Evolutionary conservation across 2,797 vertebrate species (phyloP).

Genomic region (Acanthurus lineatus): DNA sequence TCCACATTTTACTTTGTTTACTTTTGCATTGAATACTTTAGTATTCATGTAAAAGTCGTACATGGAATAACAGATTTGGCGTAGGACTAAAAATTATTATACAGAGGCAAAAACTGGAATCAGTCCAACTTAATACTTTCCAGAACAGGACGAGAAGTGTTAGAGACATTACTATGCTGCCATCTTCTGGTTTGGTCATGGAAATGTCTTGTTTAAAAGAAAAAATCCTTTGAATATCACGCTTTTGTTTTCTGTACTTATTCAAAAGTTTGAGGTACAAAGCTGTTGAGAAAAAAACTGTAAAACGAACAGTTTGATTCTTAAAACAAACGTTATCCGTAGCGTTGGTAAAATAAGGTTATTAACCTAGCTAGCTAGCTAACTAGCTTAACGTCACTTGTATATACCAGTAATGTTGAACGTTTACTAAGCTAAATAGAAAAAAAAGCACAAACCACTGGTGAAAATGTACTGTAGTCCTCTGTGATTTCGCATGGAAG

Average conservation of each 20-base stretch:
- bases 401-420: too few species aligned
- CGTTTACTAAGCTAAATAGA: too few species aligned
- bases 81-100: rapidly evolving
- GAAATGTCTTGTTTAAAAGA: neutral
- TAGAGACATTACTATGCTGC: conserved; percentile 1
- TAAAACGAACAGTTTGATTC: too few species aligned
- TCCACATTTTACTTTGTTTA: neutral
- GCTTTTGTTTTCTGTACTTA: neutral
- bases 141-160: neutral
- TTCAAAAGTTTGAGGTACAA: rapidly evolving
- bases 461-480: neutral
- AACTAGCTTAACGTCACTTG: neutral
- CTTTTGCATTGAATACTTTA: neutral
- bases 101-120: neutral
- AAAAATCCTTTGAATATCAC: neutral
- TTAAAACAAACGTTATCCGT: neutral
- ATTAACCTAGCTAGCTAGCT: neutral
- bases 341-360: neutral
- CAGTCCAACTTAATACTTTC: neutral
- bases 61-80: neutral
- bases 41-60: neutral
- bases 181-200: conserved; percentile 16
- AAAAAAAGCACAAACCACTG: conserved; percentile 18
- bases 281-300: neutral
- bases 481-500: neutral